Evolutionary conservation across 2,113 vertebrate genomes (phyloP).

Genomic region (Castor canadensis): DNA sequence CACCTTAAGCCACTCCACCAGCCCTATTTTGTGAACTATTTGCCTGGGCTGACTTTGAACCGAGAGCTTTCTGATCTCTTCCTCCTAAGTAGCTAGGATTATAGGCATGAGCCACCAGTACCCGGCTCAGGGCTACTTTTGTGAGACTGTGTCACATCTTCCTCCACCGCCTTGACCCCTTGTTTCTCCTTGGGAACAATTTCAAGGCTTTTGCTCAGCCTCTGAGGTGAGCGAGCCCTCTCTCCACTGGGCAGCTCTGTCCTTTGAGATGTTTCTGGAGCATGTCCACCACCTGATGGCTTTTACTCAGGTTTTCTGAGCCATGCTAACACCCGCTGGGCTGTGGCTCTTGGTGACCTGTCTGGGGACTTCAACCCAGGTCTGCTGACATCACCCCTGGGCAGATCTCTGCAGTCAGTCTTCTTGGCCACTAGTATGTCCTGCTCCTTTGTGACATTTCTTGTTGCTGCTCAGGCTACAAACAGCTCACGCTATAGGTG

Average conservation of each 20-base stretch:
- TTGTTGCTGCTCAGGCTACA: neutral
- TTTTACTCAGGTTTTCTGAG: neutral
- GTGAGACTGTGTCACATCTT: neutral
- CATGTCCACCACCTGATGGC: neutral
- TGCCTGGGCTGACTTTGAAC: too few species aligned
- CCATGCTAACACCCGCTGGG: neutral
- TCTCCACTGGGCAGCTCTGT: neutral
- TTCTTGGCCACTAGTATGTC: neutral
- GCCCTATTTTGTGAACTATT: too few species aligned
- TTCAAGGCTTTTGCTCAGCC: neutral
- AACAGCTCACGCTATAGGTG: neutral
- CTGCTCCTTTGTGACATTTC: neutral
- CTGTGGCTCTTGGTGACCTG: neutral
- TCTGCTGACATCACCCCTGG: neutral
- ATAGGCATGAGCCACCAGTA: too few species aligned
- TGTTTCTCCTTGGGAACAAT: neutral
- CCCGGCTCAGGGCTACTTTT: too few species aligned
- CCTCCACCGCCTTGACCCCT: accelerated
- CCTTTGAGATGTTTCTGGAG: neutral
- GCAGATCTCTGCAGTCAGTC: neutral
- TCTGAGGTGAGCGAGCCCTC: neutral
- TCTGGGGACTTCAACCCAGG: neutral
- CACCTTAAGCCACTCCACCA: too few species aligned
- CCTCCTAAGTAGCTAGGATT: too few species aligned
- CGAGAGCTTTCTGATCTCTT: too few species aligned